phyloP scores from a whole-genome alignment of 2,797 vertebrate species.

The Chiroxiphia lanceolata region DNA sequence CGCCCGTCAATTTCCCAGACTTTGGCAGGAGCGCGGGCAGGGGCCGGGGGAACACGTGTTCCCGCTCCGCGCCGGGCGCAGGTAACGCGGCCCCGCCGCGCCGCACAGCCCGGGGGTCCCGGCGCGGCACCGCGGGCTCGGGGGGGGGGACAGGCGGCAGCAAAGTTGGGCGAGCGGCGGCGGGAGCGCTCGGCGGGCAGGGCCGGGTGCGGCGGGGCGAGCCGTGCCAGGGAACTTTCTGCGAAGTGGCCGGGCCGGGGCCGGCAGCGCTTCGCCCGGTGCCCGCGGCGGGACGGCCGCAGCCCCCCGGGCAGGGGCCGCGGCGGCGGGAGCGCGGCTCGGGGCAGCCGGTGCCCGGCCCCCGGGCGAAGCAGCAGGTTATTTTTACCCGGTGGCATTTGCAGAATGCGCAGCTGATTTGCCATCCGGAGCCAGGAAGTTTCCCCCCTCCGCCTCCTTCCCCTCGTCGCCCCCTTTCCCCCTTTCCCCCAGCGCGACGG shows the following conservation, averaged over 20 bases:
- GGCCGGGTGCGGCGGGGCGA: constrained; percentile 2
- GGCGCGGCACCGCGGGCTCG: not conserved
- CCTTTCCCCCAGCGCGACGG: not conserved
- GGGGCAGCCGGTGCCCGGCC: constrained; percentile 47
- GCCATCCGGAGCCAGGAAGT: constrained; percentile 71
- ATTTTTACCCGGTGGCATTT: constrained; percentile 78
- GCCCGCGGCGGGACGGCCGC: not conserved
- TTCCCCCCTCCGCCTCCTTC: not conserved
- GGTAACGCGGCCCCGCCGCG: constrained; percentile 19
- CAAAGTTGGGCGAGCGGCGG: not conserved
- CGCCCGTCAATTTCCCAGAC: not conserved
- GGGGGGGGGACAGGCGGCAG: not conserved
- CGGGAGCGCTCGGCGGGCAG: not conserved
- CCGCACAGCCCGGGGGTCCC: not conserved
- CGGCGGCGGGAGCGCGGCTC: not conserved
- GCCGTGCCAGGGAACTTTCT: constrained; percentile 55
- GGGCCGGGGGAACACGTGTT: not conserved
- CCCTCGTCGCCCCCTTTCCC: not conserved
- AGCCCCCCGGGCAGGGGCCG: not conserved
- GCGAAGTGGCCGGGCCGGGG: constrained; percentile 42
- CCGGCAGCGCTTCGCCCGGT: not conserved
- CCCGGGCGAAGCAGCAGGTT: constrained; percentile 49
- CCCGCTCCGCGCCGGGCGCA: constrained; percentile 20
- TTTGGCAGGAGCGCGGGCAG: not conserved
- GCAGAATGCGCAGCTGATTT: constrained; percentile 78